phyloP scores from a whole-genome alignment of 2,888 invertebrate genomes.

The Xylocampa areola region DNA sequence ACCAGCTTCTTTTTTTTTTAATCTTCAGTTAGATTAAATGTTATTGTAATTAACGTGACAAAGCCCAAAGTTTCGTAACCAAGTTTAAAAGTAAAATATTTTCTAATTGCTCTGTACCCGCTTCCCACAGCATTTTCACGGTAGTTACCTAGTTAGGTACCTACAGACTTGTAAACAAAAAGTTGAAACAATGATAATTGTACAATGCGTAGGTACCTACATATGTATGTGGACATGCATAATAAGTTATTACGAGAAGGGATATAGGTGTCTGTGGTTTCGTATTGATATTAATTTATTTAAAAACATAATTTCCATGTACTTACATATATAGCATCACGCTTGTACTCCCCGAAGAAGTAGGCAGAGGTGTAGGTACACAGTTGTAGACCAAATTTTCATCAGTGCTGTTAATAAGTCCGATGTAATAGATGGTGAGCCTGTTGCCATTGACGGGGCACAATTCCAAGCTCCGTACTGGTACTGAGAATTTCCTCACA shows the following conservation, averaged over 20 bases:
- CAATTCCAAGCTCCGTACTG: no score
- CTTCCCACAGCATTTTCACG: constrained; percentile 40
- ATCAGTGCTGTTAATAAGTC: no score
- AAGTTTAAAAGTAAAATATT: constrained; percentile 11
- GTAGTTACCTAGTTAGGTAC: no score
- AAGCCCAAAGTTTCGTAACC: constrained; percentile 12
- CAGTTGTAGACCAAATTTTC: no score
- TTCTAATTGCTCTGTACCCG: constrained; percentile 1
- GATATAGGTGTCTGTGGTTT: background rate
- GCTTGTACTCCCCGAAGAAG: no score
- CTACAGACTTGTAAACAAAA: constrained; percentile 14
- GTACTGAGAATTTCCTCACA: no score
- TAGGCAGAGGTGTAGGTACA: no score
- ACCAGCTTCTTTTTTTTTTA: no score
- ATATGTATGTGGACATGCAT: constrained; percentile 1
- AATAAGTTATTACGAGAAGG: background rate
- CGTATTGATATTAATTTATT: background rate
- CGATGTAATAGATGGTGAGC: no score
- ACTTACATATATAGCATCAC: no score
- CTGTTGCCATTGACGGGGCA: no score
- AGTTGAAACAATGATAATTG: constrained; percentile 15
- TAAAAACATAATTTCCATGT: no score
- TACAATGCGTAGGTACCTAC: constrained; percentile 38
- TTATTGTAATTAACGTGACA: background rate
- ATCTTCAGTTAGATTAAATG: background rate